phyloP scores from a whole-genome alignment of 2,113 vertebrate species.

The Mesocricetus auratus region DNA sequence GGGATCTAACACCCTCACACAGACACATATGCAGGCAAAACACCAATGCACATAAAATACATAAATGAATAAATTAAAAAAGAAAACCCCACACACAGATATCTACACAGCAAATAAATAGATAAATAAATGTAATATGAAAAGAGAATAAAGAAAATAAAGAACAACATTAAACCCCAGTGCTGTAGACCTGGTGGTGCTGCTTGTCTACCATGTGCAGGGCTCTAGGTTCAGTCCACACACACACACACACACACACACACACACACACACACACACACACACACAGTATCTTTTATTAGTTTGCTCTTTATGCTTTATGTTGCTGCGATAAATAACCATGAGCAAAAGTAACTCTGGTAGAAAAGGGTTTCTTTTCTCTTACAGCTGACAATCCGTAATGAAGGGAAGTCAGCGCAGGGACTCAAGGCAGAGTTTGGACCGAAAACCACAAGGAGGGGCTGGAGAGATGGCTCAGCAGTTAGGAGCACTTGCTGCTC shows the following conservation, averaged over 20 bases:
- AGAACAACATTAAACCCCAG: background rate
- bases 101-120: background rate
- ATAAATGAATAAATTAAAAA: background rate
- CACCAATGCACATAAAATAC: background rate
- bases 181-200: background rate
- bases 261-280: background rate
- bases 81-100: background rate
- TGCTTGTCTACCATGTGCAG: background rate
- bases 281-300: background rate
- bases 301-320: background rate
- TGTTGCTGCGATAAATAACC: background rate
- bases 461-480: background rate
- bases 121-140: background rate
- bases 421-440: background rate
- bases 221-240: background rate
- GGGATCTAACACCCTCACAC: background rate
- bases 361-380: background rate
- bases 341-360: background rate
- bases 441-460: background rate
- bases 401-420: background rate
- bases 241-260: background rate
- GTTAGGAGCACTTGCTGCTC: background rate
- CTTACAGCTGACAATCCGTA: background rate
- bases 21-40: background rate
- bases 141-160: background rate